Conservation (phyloP, 2,797 vertebrate species). For the Pseudotriccus pelzelni region DNA sequence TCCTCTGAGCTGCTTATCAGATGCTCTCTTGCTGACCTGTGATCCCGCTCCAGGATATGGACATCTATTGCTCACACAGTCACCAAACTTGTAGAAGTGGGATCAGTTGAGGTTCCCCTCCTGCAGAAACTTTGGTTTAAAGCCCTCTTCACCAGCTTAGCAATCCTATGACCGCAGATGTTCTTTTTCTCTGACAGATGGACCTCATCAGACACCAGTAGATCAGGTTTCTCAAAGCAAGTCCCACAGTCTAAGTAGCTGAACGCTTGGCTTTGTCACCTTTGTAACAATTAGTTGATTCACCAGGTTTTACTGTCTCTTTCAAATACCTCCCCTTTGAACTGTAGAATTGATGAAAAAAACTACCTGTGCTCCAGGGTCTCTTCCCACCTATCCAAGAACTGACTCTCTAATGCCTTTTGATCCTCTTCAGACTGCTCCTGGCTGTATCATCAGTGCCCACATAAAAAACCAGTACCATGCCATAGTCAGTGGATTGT, state of each 20-base stretch:
- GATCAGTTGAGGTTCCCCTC: background rate
- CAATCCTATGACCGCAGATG: background rate
- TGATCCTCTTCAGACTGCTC: background rate
- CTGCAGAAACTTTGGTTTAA: background rate
- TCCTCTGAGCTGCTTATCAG: background rate
- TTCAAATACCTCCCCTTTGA: background rate
- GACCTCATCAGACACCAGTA: background rate
- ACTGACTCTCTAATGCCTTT: too few relatives aligned
- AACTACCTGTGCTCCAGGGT: background rate
- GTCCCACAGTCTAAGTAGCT: background rate
- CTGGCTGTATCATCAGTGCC: background rate
- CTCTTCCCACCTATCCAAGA: background rate
- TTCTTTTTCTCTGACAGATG: background rate
- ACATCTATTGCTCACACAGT: background rate
- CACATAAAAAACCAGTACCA: background rate
- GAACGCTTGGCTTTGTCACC: background rate
- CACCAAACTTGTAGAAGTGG: background rate
- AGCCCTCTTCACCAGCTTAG: background rate
- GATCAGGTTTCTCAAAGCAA: background rate
- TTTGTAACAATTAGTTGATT: background rate
- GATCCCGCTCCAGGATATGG: background rate
- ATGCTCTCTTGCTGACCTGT: background rate
- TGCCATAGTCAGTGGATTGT: too few relatives aligned
- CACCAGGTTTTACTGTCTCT: background rate
- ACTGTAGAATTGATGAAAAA: background rate